phyloP scores from a whole-genome alignment of 2,113 vertebrate genomes.

The Festucalex cinctus region DNA sequence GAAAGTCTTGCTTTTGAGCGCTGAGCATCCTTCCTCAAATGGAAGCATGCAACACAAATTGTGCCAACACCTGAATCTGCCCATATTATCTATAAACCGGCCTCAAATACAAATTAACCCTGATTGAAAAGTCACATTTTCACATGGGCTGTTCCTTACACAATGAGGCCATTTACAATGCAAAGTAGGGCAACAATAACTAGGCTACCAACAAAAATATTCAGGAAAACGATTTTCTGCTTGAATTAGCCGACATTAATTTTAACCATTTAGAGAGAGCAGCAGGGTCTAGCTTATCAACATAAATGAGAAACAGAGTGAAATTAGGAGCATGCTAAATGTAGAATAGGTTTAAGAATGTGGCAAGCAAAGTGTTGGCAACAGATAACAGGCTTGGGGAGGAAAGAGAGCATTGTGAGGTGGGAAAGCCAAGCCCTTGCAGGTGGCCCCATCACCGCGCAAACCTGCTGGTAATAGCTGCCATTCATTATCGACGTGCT shows the following conservation, averaged over 20 bases:
- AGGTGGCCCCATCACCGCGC: constrained; percentile 86
- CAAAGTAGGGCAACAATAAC: constrained; percentile 19
- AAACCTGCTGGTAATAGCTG: constrained; percentile 92
- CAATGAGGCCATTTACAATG: constrained; percentile 16
- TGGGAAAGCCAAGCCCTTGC: constrained; percentile 72
- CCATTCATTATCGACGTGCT: constrained; percentile 90
- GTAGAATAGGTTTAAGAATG: constrained; percentile 53
- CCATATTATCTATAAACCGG: neutral
- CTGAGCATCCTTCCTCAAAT: constrained; percentile 10
- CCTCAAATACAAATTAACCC: neutral
- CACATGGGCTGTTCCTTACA: constrained; percentile 17
- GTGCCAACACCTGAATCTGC: neutral
- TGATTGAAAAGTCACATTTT: neutral
- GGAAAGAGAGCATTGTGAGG: constrained; percentile 42
- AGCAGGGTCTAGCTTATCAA: constrained; percentile 33
- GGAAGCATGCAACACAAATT: neutral
- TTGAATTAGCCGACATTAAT: constrained; percentile 59
- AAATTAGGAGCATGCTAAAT: constrained; percentile 55
- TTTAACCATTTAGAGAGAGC: constrained; percentile 39
- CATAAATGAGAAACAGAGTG: constrained; percentile 32
- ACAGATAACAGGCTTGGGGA: constrained; percentile 49
- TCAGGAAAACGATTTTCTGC: constrained; percentile 24
- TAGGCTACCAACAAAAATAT: constrained; percentile 38
- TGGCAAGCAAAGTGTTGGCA: constrained; percentile 51
- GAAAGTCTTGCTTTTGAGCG: constrained; percentile 30